A percentile compares a stretch with the other conserved stretches of the same genome.
These are phyloP conservation scores for Bombus breviceps DNA, from an alignment of 1,140 invertebrate genomes.

Conservation along the genomic window DNA sequence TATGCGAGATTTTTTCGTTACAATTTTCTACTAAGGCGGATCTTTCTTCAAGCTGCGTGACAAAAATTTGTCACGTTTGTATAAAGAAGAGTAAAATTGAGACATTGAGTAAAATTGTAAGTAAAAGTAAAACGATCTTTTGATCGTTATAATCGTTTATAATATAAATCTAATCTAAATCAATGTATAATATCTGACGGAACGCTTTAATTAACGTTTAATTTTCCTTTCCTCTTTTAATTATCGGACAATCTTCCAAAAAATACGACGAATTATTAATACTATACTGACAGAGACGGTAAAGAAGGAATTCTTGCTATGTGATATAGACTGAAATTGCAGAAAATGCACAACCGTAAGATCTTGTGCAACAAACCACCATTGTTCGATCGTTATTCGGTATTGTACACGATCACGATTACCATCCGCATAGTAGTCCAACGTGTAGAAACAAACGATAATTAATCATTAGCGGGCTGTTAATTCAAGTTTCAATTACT, in stretches of 20 bases:
- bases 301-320: not conserved
- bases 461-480: not conserved
- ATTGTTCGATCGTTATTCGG: not conserved
- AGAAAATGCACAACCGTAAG: slow-evolving; percentile 4
- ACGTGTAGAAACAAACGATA: not conserved
- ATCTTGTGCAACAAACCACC: not conserved
- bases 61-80: too few species aligned
- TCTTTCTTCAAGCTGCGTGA: too few species aligned
- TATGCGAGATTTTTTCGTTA: too few species aligned
- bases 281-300: too few species aligned
- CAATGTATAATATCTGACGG: not conserved
- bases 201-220: not conserved
- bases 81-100: too few species aligned
- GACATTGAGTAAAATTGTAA: accelerated
- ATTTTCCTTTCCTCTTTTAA: not conserved
- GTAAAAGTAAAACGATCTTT: not conserved
- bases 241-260: not conserved
- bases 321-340: not conserved
- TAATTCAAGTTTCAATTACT: not conserved
- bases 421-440: not conserved
- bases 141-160: not conserved
- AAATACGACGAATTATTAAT: not conserved
- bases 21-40: too few species aligned
- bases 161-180: not conserved
- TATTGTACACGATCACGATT: not conserved